These are phyloP conservation scores for Stenolophus ochropezus DNA, from an alignment of 2,888 invertebrate species.

Conservation along the genomic window DNA sequence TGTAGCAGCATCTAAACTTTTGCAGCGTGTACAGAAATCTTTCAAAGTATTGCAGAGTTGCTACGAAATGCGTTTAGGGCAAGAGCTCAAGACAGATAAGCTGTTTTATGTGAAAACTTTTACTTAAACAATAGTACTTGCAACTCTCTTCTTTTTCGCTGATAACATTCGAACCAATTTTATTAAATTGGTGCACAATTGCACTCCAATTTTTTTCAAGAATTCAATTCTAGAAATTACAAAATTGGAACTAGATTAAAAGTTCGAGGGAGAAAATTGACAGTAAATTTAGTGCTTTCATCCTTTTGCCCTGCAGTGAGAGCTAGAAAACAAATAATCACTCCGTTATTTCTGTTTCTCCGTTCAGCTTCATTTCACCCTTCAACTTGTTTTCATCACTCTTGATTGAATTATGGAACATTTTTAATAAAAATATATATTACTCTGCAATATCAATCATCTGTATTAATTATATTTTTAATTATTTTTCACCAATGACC, in stretches of 20 bases:
- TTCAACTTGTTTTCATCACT: background rate
- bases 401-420: background rate
- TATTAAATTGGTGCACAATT: conserved; percentile 31
- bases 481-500: background rate
- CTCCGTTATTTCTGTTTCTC: background rate
- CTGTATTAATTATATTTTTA: background rate
- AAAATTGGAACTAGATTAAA: conserved; percentile 35
- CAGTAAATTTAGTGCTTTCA: background rate
- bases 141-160: conserved; percentile 2
- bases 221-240: conserved; percentile 11
- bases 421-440: background rate
- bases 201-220: conserved; percentile 12
- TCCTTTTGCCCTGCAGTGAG: background rate
- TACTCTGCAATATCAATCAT: background rate
- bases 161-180: conserved; percentile 36
- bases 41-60: conserved; percentile 49
- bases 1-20: conserved; percentile 49
- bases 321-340: background rate
- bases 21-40: conserved; percentile 55
- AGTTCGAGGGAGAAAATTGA: background rate
- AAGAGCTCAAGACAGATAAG: conserved; percentile 51
- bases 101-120: conserved; percentile 56
- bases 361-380: background rate
- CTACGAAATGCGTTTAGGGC: conserved; percentile 42
- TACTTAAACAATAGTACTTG: conserved; percentile 44